These are phyloP conservation scores for Chrysodeixis includens DNA, from an alignment of 2,888 invertebrate genomes.

Conservation along the genomic window DNA sequence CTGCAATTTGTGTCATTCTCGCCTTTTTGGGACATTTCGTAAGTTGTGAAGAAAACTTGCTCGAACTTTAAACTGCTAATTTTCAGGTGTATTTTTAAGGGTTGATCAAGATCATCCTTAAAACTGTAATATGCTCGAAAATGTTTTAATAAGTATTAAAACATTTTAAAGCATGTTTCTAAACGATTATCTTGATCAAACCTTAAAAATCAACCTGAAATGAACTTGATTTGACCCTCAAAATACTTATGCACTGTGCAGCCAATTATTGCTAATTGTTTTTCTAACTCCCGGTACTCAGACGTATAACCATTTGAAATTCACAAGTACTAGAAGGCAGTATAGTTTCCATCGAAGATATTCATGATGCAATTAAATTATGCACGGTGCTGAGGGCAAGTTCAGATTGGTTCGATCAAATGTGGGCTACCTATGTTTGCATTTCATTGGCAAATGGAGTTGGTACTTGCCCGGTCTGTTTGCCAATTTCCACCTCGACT, in stretches of 20 bases:
- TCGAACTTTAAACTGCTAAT: too few relatives aligned
- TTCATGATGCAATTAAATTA: slow-evolving; percentile 67
- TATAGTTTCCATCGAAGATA: slow-evolving; percentile 56
- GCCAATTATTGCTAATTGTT: neutral
- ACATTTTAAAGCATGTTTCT: too few relatives aligned
- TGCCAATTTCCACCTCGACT: slow-evolving; percentile 64
- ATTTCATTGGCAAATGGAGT: slow-evolving; percentile 77
- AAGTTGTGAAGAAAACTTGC: neutral
- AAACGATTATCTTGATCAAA: too few relatives aligned
- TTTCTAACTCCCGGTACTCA: neutral
- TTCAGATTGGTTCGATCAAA: slow-evolving; percentile 66
- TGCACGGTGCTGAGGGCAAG: slow-evolving; percentile 59
- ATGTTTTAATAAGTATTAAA: too few relatives aligned
- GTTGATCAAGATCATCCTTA: too few relatives aligned
- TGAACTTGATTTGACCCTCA: too few relatives aligned
- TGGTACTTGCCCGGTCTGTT: slow-evolving; percentile 58
- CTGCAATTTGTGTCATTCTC: neutral
- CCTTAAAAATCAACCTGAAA: too few relatives aligned
- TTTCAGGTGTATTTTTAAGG: too few relatives aligned
- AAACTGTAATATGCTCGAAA: too few relatives aligned
- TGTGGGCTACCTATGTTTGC: slow-evolving; percentile 72
- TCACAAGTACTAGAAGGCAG: slow-evolving; percentile 42
- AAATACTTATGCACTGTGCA: neutral
- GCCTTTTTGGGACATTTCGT: neutral
- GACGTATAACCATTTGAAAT: slow-evolving; percentile 34